These are phyloP conservation scores for Athalia circularis DNA, from an alignment of 2,888 invertebrate species.

Conservation along the genomic window DNA sequence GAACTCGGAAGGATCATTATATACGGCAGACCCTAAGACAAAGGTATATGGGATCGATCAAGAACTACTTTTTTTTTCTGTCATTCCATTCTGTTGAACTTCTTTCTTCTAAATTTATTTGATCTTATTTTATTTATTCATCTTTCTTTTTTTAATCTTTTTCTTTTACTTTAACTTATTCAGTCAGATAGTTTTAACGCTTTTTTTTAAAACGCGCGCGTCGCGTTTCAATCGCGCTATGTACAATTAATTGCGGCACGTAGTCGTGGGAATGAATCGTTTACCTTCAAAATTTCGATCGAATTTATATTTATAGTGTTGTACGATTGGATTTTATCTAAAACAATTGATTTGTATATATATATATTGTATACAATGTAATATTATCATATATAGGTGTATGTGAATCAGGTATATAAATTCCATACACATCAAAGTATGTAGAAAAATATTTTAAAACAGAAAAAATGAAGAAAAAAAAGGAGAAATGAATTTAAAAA, in stretches of 20 bases:
- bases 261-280: constrained; percentile 41
- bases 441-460: not conserved
- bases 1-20: no score
- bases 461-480: not conserved
- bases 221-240: constrained; percentile 19
- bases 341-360: not conserved
- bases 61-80: no score
- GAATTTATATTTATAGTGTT: no score
- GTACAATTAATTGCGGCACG: constrained; percentile 28
- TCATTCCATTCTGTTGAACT: not conserved
- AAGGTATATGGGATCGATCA: no score
- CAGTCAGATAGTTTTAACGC: not conserved
- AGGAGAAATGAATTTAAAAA: not conserved
- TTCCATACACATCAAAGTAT: no score
- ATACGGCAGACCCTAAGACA: no score
- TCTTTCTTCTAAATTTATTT: not conserved
- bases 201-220: not conserved
- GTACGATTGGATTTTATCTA: no score
- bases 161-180: not conserved
- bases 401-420: no score
- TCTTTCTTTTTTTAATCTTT: not conserved
- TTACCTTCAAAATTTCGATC: not conserved
- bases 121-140: not conserved
- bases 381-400: no score
- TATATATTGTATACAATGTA: no score